Percentiles rank a stretch among this genome's conserved stretches.
Conservation (phyloP, 2,888 invertebrate genomes). For the Stegophylla sp. region DNA sequence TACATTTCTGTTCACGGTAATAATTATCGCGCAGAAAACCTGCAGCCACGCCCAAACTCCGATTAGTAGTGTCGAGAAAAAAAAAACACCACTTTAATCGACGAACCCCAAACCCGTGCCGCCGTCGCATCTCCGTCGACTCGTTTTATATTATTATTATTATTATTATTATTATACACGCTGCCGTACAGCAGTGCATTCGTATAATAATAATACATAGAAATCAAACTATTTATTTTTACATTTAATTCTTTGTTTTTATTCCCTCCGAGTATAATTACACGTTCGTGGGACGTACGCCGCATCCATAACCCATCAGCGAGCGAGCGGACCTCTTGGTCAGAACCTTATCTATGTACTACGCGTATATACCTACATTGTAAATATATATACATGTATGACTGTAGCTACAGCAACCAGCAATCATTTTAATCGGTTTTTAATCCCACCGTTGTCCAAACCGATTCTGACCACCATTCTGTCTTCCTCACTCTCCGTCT, state of each 20-base stretch:
- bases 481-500: not conserved
- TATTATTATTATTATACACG: too few relatives aligned
- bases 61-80: conserved; percentile 22
- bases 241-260: conserved; percentile 27
- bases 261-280: conserved; percentile 32
- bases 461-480: not conserved
- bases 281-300: conserved; percentile 20
- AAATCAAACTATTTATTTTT: conserved; percentile 36
- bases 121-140: conserved; percentile 5
- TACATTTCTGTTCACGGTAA: conserved; percentile 47
- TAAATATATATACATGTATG: not conserved
- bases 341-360: not conserved
- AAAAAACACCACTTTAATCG: conserved; percentile 53
- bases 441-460: conserved; percentile 33
- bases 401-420: conserved; percentile 12
- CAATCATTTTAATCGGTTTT: conserved; percentile 56
- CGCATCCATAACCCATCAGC: conserved; percentile 51
- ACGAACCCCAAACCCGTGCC: conserved; percentile 27
- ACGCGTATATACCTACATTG: not conserved
- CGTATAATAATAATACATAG: not conserved
- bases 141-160: not conserved
- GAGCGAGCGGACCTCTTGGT: not conserved
- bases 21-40: conserved; percentile 57
- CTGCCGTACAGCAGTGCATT: too few relatives aligned
- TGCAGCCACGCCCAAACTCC: conserved; percentile 48